These are phyloP conservation scores for Octodon degus DNA, from an alignment of 2,113 vertebrate species.

Conservation along the genomic window DNA sequence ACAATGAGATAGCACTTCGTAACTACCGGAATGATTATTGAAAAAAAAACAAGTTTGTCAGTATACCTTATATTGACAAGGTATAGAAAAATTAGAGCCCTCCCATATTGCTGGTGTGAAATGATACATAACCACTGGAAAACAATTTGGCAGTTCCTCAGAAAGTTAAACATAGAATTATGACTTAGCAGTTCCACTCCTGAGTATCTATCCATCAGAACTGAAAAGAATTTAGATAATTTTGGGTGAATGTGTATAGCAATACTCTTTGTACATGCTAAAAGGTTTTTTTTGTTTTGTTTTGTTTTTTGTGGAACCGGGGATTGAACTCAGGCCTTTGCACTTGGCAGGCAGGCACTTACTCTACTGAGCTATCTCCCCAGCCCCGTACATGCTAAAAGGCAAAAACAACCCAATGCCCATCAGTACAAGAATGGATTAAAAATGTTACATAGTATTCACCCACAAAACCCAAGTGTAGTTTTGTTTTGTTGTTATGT, in stretches of 20 bases:
- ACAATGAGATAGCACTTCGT: background rate
- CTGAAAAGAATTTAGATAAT: background rate
- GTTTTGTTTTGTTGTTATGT: background rate
- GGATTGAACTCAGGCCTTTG: no score
- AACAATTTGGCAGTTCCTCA: background rate
- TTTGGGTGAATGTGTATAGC: background rate
- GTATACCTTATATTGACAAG: background rate
- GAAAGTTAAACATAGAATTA: slow-evolving; percentile 6
- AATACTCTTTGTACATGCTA: background rate
- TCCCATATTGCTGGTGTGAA: background rate
- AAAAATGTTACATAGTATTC: background rate
- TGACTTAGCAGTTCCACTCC: background rate
- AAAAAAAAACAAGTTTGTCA: background rate
- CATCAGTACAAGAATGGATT: background rate
- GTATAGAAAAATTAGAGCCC: background rate
- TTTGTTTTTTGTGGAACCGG: no score
- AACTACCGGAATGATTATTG: background rate
- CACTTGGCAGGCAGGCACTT: no score
- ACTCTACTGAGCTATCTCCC: no score
- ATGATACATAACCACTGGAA: background rate
- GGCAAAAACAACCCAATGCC: background rate
- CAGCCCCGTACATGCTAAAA: background rate
- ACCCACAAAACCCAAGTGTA: background rate
- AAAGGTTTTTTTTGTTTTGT: background rate
- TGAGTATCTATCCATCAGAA: background rate